Base-by-base conservation (phyloP, 2,888 invertebrate species). In the Trilocha varians region DNA sequence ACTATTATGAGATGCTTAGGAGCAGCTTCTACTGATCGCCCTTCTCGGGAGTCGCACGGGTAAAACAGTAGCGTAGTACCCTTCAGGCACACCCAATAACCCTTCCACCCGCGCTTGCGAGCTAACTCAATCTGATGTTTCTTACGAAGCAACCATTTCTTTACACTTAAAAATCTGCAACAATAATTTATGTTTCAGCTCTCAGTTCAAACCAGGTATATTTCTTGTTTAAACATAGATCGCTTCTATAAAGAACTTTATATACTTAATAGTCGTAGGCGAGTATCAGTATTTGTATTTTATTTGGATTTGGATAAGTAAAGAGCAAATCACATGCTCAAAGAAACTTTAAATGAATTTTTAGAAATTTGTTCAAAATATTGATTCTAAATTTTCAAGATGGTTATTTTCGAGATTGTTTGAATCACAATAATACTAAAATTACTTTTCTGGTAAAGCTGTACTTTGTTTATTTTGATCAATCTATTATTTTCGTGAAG, bases 1-100 rank as follows among this genome's bases (percentile, higher is more conserved):
- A 97, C 96, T 70, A 97, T 97, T 80, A 97, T 96, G 71, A 97
- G 90, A 85, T 97, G 97, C 80, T 96, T 96, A 41, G 97, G 97
- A 36, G 96, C 95, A 33, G 96, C 94, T 73, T 97, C 97, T 49
- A 96, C 95, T 32, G 94, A 93, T 50, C 94, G 89, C 37, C 94
- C 94, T 73, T 96, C 96, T 50, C 96, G 91, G 35, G 95, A 95
- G 78, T 97, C 96, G 78, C 96, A 97, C 2, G 96, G 96, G 83
- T 98, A 98, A 87, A 98, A 98, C 45, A 98, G 90, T 45, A 98
- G 87, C 37, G 97, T 97, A 46, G 97, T 98, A 57, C 98, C 98
- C 80, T 98, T 98, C 60, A 99, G 88, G 78, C 97, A 98, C 41
- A 98, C 98, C 98, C 98, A 98, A 80, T 98, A 98, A 51, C 97